phyloP scores from a whole-genome alignment of 2,797 vertebrate genomes.

The Sebastes steindachneri region DNA sequence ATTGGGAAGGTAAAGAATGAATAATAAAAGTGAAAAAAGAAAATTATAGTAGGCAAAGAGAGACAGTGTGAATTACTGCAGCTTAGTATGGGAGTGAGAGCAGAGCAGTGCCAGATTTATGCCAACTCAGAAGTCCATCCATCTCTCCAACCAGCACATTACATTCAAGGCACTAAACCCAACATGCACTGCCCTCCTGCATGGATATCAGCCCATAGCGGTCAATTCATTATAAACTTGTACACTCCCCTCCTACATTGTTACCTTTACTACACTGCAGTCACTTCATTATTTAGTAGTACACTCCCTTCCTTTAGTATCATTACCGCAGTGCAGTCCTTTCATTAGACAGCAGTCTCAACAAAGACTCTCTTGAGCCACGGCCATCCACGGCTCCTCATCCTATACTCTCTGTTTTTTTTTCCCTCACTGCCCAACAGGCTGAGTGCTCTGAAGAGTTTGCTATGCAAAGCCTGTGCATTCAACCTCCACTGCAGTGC shows the following conservation, averaged over 20 bases:
- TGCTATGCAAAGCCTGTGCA: not conserved
- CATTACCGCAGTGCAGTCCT: slow-evolving; percentile 68
- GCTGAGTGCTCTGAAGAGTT: not conserved
- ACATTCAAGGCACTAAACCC: not conserved
- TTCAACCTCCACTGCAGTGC: not conserved
- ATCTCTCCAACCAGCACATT: not conserved
- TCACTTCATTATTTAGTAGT: slow-evolving; percentile 66
- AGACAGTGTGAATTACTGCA: slow-evolving; percentile 14
- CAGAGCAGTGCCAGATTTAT: not conserved
- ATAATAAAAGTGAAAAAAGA: not conserved
- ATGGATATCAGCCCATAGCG: slow-evolving; percentile 13
- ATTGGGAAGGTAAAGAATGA: slow-evolving; percentile 8
- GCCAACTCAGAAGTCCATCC: not conserved
- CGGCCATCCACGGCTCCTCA: not conserved
- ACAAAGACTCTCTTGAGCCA: slow-evolving; percentile 55
- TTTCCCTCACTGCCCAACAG: not conserved
- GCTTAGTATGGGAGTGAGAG: slow-evolving; percentile 8
- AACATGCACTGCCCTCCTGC: not conserved
- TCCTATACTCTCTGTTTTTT: not conserved
- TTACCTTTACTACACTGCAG: slow-evolving; percentile 55
- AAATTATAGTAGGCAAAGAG: not conserved
- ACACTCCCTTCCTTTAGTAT: slow-evolving; percentile 45
- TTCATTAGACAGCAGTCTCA: slow-evolving; percentile 56
- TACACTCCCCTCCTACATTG: slow-evolving; percentile 9
- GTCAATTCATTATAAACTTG: slow-evolving; percentile 17